Evolutionary conservation across 1,140 invertebrate genomes (phyloP).

Genomic region (Vanessa tameamea): DNA sequence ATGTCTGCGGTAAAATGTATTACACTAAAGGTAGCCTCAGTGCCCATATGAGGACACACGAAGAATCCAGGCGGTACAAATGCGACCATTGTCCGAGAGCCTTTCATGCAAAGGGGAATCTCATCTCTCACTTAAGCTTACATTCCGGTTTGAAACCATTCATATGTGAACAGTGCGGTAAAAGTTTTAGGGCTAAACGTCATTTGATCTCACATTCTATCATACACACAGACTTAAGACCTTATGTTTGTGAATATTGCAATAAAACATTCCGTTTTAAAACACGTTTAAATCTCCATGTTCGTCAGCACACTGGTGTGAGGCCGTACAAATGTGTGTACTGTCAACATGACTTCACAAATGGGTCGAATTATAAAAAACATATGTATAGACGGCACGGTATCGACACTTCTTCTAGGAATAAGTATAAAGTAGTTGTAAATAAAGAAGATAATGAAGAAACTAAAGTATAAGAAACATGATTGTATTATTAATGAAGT

Average conservation of each 20-base stretch:
- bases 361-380: slow-evolving; percentile 89
- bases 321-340: slow-evolving; percentile 83
- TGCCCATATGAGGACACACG: slow-evolving; percentile 67
- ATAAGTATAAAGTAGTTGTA: slow-evolving; percentile 9
- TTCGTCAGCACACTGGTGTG: slow-evolving; percentile 84
- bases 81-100: slow-evolving; percentile 67
- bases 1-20: slow-evolving; percentile 75
- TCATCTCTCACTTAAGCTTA: slow-evolving; percentile 82
- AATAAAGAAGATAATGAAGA: slow-evolving; percentile 12
- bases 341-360: slow-evolving; percentile 87
- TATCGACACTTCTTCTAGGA: slow-evolving; percentile 70
- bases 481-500: not conserved
- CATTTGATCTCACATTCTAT: slow-evolving; percentile 74
- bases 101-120: slow-evolving; percentile 65
- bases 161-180: slow-evolving; percentile 88
- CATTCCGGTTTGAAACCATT: slow-evolving; percentile 88
- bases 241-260: slow-evolving; percentile 88
- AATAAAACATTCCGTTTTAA: slow-evolving; percentile 88
- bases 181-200: slow-evolving; percentile 84
- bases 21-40: slow-evolving; percentile 72
- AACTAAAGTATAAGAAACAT: no score
- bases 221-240: slow-evolving; percentile 94
- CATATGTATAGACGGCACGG: slow-evolving; percentile 88
- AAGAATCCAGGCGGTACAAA: slow-evolving; percentile 66
- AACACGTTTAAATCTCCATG: slow-evolving; percentile 84